phyloP scores from a whole-genome alignment of 1,140 invertebrate species.

The Parasteatoda tepidariorum region DNA sequence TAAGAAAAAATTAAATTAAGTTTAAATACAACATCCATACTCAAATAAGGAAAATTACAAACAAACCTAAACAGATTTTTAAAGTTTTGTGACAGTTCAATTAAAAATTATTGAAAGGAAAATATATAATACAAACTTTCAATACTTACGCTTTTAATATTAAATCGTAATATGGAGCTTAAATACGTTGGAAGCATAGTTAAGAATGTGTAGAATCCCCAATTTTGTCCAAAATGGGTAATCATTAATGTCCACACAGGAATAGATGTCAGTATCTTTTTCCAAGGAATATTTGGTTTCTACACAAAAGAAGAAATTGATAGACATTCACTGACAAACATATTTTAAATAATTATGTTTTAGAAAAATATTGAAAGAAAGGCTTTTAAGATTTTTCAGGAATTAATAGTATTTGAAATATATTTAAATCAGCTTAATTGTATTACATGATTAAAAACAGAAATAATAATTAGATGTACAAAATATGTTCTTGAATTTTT shows the following conservation, averaged over 20 bases:
- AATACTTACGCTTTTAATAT: slow-evolving; percentile 83
- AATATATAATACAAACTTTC: not conserved
- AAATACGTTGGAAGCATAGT: slow-evolving; percentile 79
- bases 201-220: slow-evolving; percentile 93
- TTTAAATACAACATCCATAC: too few species aligned
- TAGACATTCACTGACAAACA: not conserved
- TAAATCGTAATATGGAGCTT: slow-evolving; percentile 80
- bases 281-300: slow-evolving; percentile 76
- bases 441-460: too few species aligned
- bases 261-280: slow-evolving; percentile 79
- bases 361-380: too few species aligned
- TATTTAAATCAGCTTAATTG: too few species aligned
- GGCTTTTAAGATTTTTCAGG: too few species aligned
- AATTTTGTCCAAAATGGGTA: slow-evolving; percentile 90
- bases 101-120: not conserved
- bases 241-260: slow-evolving; percentile 93
- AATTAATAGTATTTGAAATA: too few species aligned
- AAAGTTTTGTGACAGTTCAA: not conserved
- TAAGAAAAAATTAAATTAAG: too few species aligned
- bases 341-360: too few species aligned
- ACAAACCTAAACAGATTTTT: not conserved
- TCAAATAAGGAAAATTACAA: too few species aligned
- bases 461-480: not conserved
- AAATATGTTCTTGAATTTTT: not conserved
- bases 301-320: slow-evolving; percentile 13